phyloP scores from a whole-genome alignment of 2,797 vertebrate species.

The Crocidura indochinensis region DNA sequence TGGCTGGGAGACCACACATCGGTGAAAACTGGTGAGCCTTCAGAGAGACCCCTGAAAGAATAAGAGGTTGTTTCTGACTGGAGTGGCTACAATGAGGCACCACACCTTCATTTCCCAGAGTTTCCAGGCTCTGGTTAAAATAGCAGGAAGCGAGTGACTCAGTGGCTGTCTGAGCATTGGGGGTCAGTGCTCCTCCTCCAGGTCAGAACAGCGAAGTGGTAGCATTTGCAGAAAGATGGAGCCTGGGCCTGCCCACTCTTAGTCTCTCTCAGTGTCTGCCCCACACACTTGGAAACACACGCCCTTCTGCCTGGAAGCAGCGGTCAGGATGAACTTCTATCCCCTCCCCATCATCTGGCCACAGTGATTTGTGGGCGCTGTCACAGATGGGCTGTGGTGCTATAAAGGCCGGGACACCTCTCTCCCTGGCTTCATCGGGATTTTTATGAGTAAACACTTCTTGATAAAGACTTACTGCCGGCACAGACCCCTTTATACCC shows the following conservation, averaged over 20 bases:
- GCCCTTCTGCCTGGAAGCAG: not conserved
- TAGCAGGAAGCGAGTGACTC: not conserved
- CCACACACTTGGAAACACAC: no score
- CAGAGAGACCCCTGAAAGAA: not conserved
- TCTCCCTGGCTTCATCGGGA: conserved; percentile 81
- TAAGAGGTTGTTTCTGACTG: not conserved
- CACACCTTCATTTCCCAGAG: no score
- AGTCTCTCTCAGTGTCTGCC: no score
- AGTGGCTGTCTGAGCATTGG: no score
- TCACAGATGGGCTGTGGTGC: conserved; percentile 79
- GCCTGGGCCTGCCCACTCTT: no score
- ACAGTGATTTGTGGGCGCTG: conserved; percentile 80
- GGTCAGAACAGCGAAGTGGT: no score
- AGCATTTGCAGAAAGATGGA: no score
- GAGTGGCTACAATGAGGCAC: fast-evolving
- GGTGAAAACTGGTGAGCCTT: not conserved
- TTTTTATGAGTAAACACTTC: conserved; percentile 91
- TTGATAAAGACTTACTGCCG: conserved; percentile 90
- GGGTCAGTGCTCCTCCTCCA: not conserved
- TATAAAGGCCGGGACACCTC: conserved; percentile 86
- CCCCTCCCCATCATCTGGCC: not conserved
- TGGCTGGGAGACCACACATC: not conserved
- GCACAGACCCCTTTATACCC: conserved; percentile 89
- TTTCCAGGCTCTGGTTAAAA: no score
- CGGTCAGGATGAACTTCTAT: not conserved